Evolutionary conservation across 2,888 invertebrate species (phyloP), one percentile per base, ranked within the genome.

Genomic region (Patella pellucida): DNA sequence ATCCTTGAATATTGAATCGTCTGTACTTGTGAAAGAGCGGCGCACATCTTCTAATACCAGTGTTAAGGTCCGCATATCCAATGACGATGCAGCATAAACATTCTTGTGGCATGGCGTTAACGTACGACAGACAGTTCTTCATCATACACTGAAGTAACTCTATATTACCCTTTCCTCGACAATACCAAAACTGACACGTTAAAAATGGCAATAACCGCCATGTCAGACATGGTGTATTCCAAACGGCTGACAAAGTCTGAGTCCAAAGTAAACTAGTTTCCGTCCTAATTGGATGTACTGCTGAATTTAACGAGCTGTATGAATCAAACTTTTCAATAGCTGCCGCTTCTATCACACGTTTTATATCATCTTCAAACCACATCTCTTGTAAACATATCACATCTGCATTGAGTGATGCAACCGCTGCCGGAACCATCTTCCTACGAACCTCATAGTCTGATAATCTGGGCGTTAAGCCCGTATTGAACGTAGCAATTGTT

Each of bases 291-390:
- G 19, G 3, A 23, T 62, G 9, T 14, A 62, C 19, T 1, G 19
- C 62, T 62, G 19, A 19, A 23, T 62, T n/a, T 23, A 62, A 23
- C 19, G 62, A 12, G 62, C 62, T 62, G 62, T 62, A 62, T 11
- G 23, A 62, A 62, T 14, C 23, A 14, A 62, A 62, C 7, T 23
- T 23, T 62, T 14, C 19, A 62, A 14, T 9, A 4, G 19, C 12
- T 23, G 23, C 23, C 14, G 12, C 15, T 11, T 62, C 19, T 14
- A 23, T 14, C 11, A 62, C 12, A 23, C 62, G 23, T 62, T 62
- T n/a, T 23, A 62, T 62, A 11, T 62, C 62, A 23, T 62, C 62
- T 15, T 62, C 62, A 23, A 62, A 62, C 62, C 62, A 62, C 62
- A 62, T 12, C 14, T 62, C 62, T 14, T 62, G 62, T 23, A 62